Evolutionary conservation across 2,888 invertebrate species (phyloP).

Genomic region (Acleris sparsana): DNA sequence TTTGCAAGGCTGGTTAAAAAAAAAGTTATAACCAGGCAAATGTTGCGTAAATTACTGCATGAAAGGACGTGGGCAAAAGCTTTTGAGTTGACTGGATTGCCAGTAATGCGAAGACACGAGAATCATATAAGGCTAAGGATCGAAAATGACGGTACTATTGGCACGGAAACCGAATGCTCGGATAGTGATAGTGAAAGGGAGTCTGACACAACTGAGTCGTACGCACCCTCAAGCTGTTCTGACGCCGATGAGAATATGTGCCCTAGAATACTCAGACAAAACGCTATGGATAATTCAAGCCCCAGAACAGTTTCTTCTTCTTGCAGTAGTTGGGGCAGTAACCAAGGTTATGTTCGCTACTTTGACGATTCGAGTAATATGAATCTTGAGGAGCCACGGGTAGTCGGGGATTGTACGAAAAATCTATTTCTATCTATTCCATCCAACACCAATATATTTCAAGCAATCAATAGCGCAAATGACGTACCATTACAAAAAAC

Average conservation of each 20-base stretch:
- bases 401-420: constrained; percentile 70
- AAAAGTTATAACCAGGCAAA: constrained; percentile 87
- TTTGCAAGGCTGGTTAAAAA: constrained; percentile 89
- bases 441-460: constrained; percentile 43
- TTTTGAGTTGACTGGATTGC: constrained; percentile 73
- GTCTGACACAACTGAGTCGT: constrained; percentile 71
- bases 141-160: constrained; percentile 72
- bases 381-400: constrained; percentile 58
- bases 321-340: constrained; percentile 83
- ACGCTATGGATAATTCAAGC: constrained; percentile 81
- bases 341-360: constrained; percentile 87
- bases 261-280: constrained; percentile 82
- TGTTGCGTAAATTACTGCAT: constrained; percentile 90
- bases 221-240: constrained; percentile 67
- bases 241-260: constrained; percentile 59
- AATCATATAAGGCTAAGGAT: constrained; percentile 72
- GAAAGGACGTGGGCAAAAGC: constrained; percentile 80
- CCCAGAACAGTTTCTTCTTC: constrained; percentile 74
- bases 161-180: constrained; percentile 70
- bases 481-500: constrained; percentile 47
- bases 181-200: constrained; percentile 74
- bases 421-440: constrained; percentile 61
- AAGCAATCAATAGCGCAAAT: constrained; percentile 45
- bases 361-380: constrained; percentile 80
- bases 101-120: constrained; percentile 73